Evolutionary conservation across 2,888 invertebrate genomes (phyloP).

Genomic region (Eledone cirrhosa): DNA sequence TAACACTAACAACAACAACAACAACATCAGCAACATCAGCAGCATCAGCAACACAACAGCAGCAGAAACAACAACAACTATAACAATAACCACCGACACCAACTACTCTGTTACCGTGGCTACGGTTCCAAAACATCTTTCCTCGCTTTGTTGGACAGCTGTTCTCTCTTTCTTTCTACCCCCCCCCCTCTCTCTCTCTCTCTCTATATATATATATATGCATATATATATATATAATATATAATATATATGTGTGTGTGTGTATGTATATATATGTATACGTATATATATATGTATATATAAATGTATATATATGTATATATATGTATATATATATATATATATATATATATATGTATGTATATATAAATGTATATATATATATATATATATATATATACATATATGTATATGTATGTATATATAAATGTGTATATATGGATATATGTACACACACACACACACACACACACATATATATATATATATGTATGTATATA

Average conservation of each 20-base stretch:
- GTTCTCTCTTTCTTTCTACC: no score
- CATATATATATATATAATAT: neutral
- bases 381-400: neutral
- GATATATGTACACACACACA: neutral
- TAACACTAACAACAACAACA: no score
- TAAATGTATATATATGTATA: neutral
- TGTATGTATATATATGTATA: neutral
- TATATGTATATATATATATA: neutral
- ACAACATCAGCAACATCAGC: no score
- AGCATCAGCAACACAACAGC: no score
- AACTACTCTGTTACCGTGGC: no score
- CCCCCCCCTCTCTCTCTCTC: no score
- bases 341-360: neutral
- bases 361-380: neutral
- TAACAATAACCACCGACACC: no score
- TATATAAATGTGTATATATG: neutral
- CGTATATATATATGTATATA: neutral
- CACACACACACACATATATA: neutral
- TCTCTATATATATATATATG: neutral
- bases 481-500: neutral
- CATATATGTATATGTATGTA: neutral
- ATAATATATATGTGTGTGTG: neutral
- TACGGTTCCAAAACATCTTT: no score
- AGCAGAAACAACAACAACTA: no score
- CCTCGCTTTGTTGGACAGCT: no score